A percentile compares a stretch with the other conserved stretches of the same genome.
phyloP scores from a whole-genome alignment of 1,140 invertebrate species.

The Drosophila santomea region DNA sequence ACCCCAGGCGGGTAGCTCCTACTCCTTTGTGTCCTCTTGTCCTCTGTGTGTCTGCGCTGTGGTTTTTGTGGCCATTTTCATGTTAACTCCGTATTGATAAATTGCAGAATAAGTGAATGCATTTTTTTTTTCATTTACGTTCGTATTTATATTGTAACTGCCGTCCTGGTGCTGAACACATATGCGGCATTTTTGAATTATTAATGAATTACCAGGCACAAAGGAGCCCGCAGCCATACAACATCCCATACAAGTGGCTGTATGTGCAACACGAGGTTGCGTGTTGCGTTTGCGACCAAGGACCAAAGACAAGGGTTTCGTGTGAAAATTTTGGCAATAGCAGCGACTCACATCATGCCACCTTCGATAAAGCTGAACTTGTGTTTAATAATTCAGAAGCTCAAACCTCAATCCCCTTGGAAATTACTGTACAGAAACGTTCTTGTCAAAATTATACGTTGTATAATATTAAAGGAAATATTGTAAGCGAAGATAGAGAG shows the following conservation, averaged over 20 bases:
- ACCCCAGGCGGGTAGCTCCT: slow-evolving; percentile 29
- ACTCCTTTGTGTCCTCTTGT: slow-evolving; percentile 36
- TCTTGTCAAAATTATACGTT: slow-evolving; percentile 35
- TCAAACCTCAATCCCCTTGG: not conserved
- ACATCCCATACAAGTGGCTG: slow-evolving; percentile 1
- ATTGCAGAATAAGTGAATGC: slow-evolving; percentile 78
- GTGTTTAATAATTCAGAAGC: not conserved
- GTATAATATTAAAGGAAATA: not conserved
- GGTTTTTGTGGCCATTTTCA: slow-evolving; percentile 66
- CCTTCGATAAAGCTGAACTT: not conserved
- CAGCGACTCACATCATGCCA: not conserved
- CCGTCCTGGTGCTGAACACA: slow-evolving; percentile 45
- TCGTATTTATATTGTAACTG: slow-evolving; percentile 7
- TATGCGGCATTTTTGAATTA: slow-evolving; percentile 76
- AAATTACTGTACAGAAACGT: slow-evolving; percentile 1
- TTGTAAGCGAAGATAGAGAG: slow-evolving; percentile 1
- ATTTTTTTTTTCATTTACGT: slow-evolving; percentile 29
- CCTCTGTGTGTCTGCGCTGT: slow-evolving; percentile 43
- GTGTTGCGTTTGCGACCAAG: slow-evolving; percentile 52
- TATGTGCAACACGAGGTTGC: slow-evolving; percentile 44
- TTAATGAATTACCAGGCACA: slow-evolving; percentile 73
- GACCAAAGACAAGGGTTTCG: slow-evolving; percentile 53
- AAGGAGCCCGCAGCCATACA: slow-evolving; percentile 65
- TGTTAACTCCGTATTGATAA: slow-evolving; percentile 70
- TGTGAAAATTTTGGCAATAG: slow-evolving; percentile 49